phyloP scores from a whole-genome alignment of 2,113 vertebrate genomes.

The Otocyon megalotis region DNA sequence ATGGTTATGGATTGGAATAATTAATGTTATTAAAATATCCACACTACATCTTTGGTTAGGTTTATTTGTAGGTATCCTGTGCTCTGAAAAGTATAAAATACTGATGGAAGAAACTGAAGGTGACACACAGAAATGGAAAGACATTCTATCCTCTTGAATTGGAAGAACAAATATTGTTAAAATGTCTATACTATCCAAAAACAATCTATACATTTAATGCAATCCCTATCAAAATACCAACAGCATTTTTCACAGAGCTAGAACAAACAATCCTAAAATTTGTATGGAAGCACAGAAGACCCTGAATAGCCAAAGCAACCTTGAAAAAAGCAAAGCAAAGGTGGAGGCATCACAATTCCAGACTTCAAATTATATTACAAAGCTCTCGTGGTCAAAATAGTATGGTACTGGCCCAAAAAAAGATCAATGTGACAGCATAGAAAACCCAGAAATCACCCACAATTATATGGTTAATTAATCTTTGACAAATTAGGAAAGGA shows the following conservation, averaged over 20 bases:
- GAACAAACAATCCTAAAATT: neutral
- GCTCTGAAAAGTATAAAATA: neutral
- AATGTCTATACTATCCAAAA: neutral
- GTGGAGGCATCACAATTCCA: neutral
- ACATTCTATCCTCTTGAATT: neutral
- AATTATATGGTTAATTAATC: neutral
- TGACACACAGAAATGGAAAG: neutral
- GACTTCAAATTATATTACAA: neutral
- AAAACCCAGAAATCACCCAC: neutral
- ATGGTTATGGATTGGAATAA: neutral
- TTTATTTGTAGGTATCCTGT: neutral
- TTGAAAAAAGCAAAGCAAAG: neutral
- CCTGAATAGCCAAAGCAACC: neutral
- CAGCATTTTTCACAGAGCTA: neutral
- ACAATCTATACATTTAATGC: neutral
- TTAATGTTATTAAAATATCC: neutral
- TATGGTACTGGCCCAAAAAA: neutral
- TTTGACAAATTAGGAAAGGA: neutral
- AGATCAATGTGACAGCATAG: neutral
- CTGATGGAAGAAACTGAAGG: neutral
- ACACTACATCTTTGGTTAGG: neutral
- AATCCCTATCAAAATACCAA: neutral
- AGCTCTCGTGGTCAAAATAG: neutral
- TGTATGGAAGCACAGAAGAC: neutral
- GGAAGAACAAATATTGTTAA: neutral